Evolutionary conservation across 2,797 vertebrate species (phyloP).

Genomic region (Choloepus didactylus): DNA sequence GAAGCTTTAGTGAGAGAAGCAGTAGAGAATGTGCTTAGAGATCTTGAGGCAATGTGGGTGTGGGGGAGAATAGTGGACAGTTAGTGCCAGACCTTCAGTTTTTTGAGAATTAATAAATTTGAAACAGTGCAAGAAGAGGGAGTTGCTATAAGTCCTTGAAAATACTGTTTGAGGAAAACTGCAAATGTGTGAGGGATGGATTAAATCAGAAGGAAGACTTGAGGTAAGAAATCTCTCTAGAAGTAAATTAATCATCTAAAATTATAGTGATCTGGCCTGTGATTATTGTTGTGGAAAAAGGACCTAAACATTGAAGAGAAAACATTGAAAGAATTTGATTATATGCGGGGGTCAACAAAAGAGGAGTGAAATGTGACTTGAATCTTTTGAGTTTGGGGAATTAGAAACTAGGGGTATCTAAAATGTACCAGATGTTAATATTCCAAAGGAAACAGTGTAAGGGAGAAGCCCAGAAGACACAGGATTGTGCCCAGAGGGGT

Average conservation of each 20-base stretch:
- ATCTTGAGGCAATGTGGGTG: background rate
- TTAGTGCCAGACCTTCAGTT: background rate
- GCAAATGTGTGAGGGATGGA: background rate
- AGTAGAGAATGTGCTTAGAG: background rate
- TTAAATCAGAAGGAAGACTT: constrained; percentile 42
- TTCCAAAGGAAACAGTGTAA: background rate
- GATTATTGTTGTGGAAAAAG: background rate
- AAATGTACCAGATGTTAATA: background rate
- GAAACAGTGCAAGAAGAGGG: background rate
- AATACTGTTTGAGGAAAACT: background rate
- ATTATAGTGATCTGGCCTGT: background rate
- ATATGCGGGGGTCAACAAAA: background rate
- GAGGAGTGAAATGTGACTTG: background rate
- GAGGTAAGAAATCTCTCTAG: constrained; percentile 48
- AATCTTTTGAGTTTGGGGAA: background rate
- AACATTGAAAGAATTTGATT: background rate
- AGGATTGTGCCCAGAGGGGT: background rate
- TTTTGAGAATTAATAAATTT: constrained; percentile 17
- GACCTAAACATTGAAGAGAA: background rate
- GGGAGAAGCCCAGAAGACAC: background rate
- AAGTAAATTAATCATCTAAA: background rate
- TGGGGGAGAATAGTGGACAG: background rate
- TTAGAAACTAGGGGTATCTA: background rate
- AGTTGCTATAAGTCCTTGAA: constrained; percentile 5
- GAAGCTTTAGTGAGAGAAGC: background rate